Evolutionary conservation across 1,140 invertebrate species (phyloP), one percentile per base, ranked within the genome.

Genomic region (Magallana gigas): DNA sequence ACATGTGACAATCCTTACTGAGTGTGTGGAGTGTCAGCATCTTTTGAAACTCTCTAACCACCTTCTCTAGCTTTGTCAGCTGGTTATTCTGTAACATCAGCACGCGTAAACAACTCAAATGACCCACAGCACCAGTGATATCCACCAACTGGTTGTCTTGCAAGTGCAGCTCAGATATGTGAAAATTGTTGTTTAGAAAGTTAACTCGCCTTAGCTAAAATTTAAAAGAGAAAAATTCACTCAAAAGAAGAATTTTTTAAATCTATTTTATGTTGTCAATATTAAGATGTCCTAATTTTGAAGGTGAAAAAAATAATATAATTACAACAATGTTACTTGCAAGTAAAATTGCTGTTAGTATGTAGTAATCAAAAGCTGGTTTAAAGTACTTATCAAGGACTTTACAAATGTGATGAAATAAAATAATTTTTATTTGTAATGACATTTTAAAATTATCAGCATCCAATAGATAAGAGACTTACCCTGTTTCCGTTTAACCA

Each of bases 401-500:
- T 7, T 56, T 18, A 18, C 64, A 83, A 29, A 57, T 76, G 9
- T 56, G n/a, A n/a, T n/a, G 8, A 71, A 16, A 36, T 48, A 14
- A 36, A 29, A 16, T 29, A 23, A 23, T 23, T 23, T 23, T 23
- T 23, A 29, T 8, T 68, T 62, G 12, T 23, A 23, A 36, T 85
- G n/a, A 84, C 56, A 1, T n/a, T n/a, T 18, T 18, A 36, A 48
- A 84, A 84, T 59, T 84, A 16, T 57, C 14, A 84, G 11, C 36
- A 48, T 48, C 36, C 2, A 2, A 5, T 84, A 59, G 12, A 23
- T 23, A 16, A 29, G 11, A 12, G 18, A 56, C 68, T 16, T 82
- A 94, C 93, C 91, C 90, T 92, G 85, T 94, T 94, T 88, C 92
- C 92, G 90, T 93, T 94, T 23, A 93, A 84, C 93, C 93, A 94